Base-by-base conservation (phyloP, 1,140 invertebrate species). In the Drosophila melanica region DNA sequence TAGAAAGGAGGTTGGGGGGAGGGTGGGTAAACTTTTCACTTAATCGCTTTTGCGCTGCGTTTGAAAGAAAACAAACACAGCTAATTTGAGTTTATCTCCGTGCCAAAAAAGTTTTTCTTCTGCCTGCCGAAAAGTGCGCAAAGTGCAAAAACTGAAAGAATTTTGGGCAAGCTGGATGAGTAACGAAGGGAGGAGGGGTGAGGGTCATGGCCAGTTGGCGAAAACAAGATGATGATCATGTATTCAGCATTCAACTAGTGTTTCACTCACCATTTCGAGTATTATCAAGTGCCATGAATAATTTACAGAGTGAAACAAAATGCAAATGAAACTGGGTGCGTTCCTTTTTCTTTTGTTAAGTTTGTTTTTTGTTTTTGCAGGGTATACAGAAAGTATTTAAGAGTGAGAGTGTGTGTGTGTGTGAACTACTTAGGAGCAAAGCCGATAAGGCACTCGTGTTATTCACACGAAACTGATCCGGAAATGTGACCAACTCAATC, bases 41-140 rank as follows among this genome's bases (percentile, higher is more conserved):
- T 87, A 87, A 87, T 87, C 82, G 84, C 82, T 87, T 87, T 87
- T 82, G 55, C 79, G 59, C 62, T 79, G 84, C 84, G 75, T 82
- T 87, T 70, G 57, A 79, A 76, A 64, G 75, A 87, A 86, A 82
- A 82, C 82, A 87, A 89, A 89, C 82, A 87, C 67, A 82, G 79
- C 79, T 87, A 87, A 87, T 87, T 87, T 89, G 84, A 82, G 62
- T 86, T 79, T 87, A 86, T 86, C 79, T 86, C 16, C 65, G 44
- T 64, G 73, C n/a, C 45, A 58, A 69, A 33, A 55, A 77, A 73
- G 51, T 77, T 72, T 66, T 65, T n/a, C 27, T 33, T 7, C 33
- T 45, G 10, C 41, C 47, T 45, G 39, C 54, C 68, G 53, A 72
- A 72, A 72, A 66, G 45, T 66, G 62, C 62, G 47, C 66, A 73